These are phyloP conservation scores for Aplidium turbinatum DNA, from an alignment of 23 tunicate genomes.

Conservation along the genomic window DNA sequence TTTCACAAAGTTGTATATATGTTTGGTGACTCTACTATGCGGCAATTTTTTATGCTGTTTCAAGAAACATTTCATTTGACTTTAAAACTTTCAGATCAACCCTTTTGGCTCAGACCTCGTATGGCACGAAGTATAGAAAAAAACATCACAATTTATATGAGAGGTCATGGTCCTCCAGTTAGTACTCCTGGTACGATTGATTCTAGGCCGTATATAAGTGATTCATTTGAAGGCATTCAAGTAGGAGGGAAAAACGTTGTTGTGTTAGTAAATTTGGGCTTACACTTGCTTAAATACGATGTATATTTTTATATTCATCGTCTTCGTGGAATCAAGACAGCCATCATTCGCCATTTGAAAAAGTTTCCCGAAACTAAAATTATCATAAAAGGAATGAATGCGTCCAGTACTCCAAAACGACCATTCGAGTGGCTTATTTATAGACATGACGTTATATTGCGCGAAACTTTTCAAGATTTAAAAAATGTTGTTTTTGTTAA, in stretches of 20 bases:
- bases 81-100: background rate
- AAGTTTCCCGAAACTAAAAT: conserved; percentile 30
- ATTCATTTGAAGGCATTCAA: conserved; percentile 26
- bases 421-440: conserved; percentile 22
- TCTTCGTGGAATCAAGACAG: conserved; percentile 10
- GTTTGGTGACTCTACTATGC: conserved; percentile 51
- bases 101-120: conserved; percentile 27
- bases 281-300: conserved; percentile 30
- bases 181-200: conserved; percentile 35
- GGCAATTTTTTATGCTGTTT: conserved; percentile 7
- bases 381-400: conserved; percentile 30
- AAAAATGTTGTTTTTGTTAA: conserved; percentile 5
- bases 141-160: conserved; percentile 45
- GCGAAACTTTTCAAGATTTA: conserved; percentile 4
- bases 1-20: conserved; percentile 26
- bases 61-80: background rate
- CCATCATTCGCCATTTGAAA: conserved; percentile 5
- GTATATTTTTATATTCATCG: conserved; percentile 27
- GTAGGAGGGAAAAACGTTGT: conserved; percentile 39
- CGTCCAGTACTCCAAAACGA: background rate
- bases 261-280: conserved; percentile 32
- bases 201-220: conserved; percentile 44
- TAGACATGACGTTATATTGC: conserved; percentile 16
- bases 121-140: background rate
- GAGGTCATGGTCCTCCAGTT: conserved; percentile 55